Percentiles rank a stretch among this genome's conserved stretches.
Evolutionary conservation across 2,797 vertebrate genomes (phyloP).

Genomic region (Gallinago nigripennis): DNA sequence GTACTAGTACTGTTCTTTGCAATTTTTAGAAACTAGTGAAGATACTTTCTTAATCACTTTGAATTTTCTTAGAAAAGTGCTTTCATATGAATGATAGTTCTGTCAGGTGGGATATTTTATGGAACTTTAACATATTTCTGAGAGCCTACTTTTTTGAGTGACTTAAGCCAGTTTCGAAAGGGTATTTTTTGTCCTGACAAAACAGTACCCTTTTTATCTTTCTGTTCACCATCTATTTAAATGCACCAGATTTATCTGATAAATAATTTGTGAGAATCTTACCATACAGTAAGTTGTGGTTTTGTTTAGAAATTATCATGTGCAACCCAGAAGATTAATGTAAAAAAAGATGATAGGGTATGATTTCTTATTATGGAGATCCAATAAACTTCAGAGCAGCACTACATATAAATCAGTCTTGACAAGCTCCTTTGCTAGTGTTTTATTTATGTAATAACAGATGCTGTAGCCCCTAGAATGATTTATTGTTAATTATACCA

Average conservation of each 20-base stretch:
- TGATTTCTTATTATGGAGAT: conserved; percentile 75
- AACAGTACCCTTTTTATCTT: neutral
- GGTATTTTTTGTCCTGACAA: neutral
- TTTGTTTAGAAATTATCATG: conserved; percentile 39
- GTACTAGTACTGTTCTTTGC: neutral
- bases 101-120: neutral
- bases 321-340: conserved; percentile 45
- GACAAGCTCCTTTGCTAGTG: conserved; percentile 61
- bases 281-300: neutral
- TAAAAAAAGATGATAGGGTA: conserved; percentile 31
- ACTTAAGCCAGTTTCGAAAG: neutral
- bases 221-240: neutral
- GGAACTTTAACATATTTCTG: neutral
- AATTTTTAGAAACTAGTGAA: neutral
- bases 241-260: neutral
- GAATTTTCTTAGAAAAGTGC: neutral
- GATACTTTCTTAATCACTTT: neutral
- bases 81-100: neutral
- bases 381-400: conserved; percentile 69
- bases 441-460: conserved; percentile 75
- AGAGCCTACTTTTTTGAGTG: neutral
- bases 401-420: conserved; percentile 68
- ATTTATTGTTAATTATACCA: conserved; percentile 71
- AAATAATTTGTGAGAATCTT: neutral
- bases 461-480: conserved; percentile 19